A percentile compares a stretch with the other conserved stretches of the same genome.
phyloP scores from a whole-genome alignment of 2,888 invertebrate genomes.

The Cantharis rufa region DNA sequence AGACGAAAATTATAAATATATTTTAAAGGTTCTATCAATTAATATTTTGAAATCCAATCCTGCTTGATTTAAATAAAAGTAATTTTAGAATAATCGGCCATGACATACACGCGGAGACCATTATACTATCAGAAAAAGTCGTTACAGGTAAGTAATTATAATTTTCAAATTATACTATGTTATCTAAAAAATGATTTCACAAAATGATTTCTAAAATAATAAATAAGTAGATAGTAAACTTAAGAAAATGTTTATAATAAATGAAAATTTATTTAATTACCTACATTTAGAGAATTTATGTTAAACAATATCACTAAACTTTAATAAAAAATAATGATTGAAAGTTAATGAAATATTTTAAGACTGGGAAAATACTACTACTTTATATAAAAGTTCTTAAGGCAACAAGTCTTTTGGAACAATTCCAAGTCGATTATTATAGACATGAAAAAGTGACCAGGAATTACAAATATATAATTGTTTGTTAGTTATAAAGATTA shows the following conservation, averaged over 20 bases:
- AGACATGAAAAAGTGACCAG: constrained; percentile 16
- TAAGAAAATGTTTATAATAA: neutral
- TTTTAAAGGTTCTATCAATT: no score
- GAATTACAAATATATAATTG: neutral
- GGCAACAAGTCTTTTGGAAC: constrained; percentile 25
- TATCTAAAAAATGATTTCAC: neutral
- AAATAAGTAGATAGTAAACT: neutral
- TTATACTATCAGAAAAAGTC: no score
- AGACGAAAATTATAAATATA: no score
- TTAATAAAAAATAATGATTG: neutral
- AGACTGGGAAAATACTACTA: neutral
- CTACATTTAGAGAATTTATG: neutral
- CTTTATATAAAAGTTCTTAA: constrained; percentile 12
- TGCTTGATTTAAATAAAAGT: neutral
- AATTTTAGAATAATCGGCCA: neutral
- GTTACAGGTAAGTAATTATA: neutral
- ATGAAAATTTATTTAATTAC: neutral
- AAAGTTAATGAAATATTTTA: neutral
- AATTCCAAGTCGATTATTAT: constrained; percentile 21
- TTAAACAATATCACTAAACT: no score
- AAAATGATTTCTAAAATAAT: neutral
- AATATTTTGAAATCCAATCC: neutral
- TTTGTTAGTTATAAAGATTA: neutral
- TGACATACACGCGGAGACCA: neutral
- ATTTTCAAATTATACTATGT: neutral